These are phyloP conservation scores for Melanotaenia trifasciata DNA, from an alignment of 2,797 vertebrate species.

Conservation along the genomic window DNA sequence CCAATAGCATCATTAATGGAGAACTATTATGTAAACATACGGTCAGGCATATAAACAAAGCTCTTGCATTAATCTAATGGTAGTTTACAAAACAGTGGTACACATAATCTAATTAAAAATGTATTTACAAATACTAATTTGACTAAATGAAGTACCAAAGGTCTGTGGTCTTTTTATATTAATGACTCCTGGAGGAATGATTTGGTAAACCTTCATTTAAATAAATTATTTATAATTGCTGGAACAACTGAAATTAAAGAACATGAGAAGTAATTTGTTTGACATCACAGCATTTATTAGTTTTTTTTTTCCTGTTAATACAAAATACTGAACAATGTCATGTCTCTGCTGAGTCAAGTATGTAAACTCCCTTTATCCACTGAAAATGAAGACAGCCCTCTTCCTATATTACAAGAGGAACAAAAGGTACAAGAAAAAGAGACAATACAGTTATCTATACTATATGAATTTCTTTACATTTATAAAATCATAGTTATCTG, in stretches of 20 bases:
- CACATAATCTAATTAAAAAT: too few species aligned
- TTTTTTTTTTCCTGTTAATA: constrained; percentile 57
- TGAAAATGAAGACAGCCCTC: constrained; percentile 62
- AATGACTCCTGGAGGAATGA: too few species aligned
- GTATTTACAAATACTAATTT: too few species aligned
- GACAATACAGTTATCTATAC: constrained; percentile 65
- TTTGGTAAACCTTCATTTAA: too few species aligned
- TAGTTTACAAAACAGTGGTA: too few species aligned
- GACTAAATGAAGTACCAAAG: too few species aligned
- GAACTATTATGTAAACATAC: too few species aligned
- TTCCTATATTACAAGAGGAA: constrained; percentile 54
- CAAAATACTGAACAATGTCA: constrained; percentile 78
- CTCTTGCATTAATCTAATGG: too few species aligned
- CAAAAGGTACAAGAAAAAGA: constrained; percentile 43
- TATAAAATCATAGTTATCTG: constrained; percentile 80
- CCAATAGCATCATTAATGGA: too few species aligned
- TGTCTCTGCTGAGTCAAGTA: constrained; percentile 37
- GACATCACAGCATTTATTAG: constrained; percentile 77
- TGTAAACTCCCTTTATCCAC: constrained; percentile 73
- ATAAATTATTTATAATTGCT: constrained; percentile 2
- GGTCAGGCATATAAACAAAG: too few species aligned
- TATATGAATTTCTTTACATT: constrained; percentile 74
- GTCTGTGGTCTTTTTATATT: too few species aligned
- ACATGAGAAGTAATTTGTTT: constrained; percentile 44
- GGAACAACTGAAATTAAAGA: constrained; percentile 21